Base-by-base conservation (phyloP, 2,797 vertebrate species). In the Poeciliopsis infans region DNA sequence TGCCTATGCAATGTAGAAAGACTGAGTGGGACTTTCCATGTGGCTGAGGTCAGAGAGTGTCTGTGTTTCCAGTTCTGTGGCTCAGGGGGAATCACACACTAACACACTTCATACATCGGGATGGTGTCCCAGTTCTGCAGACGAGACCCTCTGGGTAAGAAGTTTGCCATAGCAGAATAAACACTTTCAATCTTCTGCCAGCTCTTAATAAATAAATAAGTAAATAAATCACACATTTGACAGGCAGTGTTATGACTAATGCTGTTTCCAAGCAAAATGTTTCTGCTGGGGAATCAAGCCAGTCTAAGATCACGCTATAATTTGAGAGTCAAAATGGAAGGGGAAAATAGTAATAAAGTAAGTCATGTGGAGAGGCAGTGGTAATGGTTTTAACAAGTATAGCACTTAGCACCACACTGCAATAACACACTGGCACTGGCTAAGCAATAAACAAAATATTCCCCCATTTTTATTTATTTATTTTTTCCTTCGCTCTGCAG, bases 21-120 rank as follows among this genome's bases (percentile, higher is more conserved):
- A 77, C 77, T 78, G 82, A 93, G 81, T 49, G 90, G 90, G 89
- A 91, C 86, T 90, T 92, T 92, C 90, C 89, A 70, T 89, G 83
- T 59, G 88, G 89, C 85, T 86, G 88, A 1, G 88, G 90, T 84
- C 86, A 79, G 75, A 68, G 81, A 76, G 72, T 51, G 33, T n/a
- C 53, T 75, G 57, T 74, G 77, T 83, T 84, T 87, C 77, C 87
- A 81, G 78, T 84, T 87, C 43, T 87, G 66, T 49, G 73, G 83
- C 87, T 86, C 2, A 2, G 47, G 78, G 78, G 77, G 83, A 76
- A 85, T 91, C 88, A 82, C 84, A 89, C 87, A 80, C 78, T 81
- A 84, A 78, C 28, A 0, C 64, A 15, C 79, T 80, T 85, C 82
- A 86, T 83, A 86, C 76, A 76, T 64, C 81, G 79, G 85, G 79